Base-by-base conservation (phyloP, 2,888 invertebrate genomes). In the Yponomeuta sedellus region DNA sequence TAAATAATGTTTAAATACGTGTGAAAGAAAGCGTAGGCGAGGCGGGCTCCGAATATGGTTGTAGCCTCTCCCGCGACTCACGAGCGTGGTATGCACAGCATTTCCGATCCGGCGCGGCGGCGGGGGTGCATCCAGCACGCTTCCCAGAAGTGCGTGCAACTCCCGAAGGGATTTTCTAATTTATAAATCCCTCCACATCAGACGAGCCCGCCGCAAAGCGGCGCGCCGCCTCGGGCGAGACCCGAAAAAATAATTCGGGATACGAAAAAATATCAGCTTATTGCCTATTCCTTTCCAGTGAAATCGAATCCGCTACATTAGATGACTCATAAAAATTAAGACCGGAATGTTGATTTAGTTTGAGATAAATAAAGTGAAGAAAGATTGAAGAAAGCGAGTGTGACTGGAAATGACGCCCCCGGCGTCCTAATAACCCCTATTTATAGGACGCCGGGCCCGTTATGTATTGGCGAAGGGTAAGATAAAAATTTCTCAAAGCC, bases 81-180 rank as follows among this genome's bases (percentile, higher is more conserved):
- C 16, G 44, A 52, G 5, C 44, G 44, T 16, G 44, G 44, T 16
- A 52, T 52, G 44, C 10, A 16, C 16, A 52, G 16, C 12, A 16
- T 52, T 12, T 64, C 56, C 64, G 61, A 16, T 44, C 40, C 19
- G 58, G 20, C 39, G 57, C 67, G 34, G n/a, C 58, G 56, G 28
- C 61, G 62, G 4, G 28, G 39, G 62, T 19, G 59, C 59, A 25
- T 25, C 28, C 39, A 62, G 25, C 39, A 61, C 19, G 28, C 62
- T 34, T 34, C 28, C n/a, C 28, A 28, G 59, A 20, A 20, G 59
- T 11, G 59, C 59, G 11, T 59, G 44, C 44, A 52, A 16, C 44
- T 52, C 16, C 44, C 16, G 12, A 52, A 52, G 16, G 16, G 44
- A 16, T 52, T 12, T 57, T n/a, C 5, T 20, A 16, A 52, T 16